phyloP scores from a whole-genome alignment of 2,113 vertebrate genomes.

The Passer domesticus region DNA sequence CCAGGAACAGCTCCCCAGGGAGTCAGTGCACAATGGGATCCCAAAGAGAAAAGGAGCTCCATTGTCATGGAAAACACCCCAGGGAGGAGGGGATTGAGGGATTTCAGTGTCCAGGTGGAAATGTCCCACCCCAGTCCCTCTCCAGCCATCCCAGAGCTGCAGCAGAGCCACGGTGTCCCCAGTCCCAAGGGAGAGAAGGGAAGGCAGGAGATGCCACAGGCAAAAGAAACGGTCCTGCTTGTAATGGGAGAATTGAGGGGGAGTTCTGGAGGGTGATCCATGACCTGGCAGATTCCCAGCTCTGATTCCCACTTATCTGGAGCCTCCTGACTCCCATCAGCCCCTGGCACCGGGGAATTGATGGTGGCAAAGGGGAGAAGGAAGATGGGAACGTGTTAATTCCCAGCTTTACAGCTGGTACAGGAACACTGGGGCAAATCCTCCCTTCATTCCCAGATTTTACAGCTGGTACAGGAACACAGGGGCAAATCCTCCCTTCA shows the following conservation, averaged over 20 bases:
- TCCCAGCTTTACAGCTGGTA: not conserved
- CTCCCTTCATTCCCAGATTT: not conserved
- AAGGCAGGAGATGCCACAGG: not conserved
- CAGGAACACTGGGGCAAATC: not conserved
- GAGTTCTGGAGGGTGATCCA: not conserved
- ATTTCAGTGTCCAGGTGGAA: not conserved
- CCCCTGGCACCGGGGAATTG: not conserved
- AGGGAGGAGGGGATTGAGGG: rapidly evolving
- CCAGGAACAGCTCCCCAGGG: not conserved
- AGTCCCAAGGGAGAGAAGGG: not conserved
- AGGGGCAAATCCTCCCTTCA: no score
- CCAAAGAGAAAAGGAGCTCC: not conserved
- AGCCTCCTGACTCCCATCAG: not conserved
- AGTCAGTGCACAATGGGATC: not conserved
- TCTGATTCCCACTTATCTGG: not conserved
- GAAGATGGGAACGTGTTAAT: rapidly evolving
- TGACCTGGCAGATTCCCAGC: not conserved
- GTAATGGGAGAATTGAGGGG: not conserved
- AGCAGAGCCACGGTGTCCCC: rapidly evolving
- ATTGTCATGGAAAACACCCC: not conserved
- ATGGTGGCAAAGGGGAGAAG: not conserved
- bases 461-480: not conserved
- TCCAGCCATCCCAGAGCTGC: not conserved
- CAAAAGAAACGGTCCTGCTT: not conserved
- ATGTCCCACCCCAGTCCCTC: not conserved